phyloP scores from a whole-genome alignment of 2,797 vertebrate genomes.

The Rhabdophis nuchalis region DNA sequence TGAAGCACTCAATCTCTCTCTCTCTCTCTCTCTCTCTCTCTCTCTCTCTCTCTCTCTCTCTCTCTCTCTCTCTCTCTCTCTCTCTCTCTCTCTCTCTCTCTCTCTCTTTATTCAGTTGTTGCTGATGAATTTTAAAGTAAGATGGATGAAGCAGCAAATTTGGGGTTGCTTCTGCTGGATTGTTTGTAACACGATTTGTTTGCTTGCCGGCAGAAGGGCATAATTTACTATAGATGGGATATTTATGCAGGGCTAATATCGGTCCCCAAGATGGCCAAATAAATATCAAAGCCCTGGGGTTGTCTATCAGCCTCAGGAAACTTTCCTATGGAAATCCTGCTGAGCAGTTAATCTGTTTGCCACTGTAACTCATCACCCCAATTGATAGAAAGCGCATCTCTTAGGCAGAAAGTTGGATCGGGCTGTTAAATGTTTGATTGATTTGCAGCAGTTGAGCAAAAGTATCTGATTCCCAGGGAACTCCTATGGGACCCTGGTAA shows the following conservation, averaged over 20 bases:
- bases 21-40: conserved; percentile 9
- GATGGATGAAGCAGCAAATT: conserved; percentile 1
- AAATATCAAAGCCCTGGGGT: background rate
- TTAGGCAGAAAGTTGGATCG: background rate
- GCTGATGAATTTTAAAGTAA: conserved; percentile 8
- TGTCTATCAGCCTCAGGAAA: background rate
- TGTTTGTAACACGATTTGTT: background rate
- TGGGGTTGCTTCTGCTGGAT: background rate
- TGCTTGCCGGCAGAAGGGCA: background rate
- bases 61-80: background rate
- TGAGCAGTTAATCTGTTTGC: background rate
- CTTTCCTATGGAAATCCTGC: background rate
- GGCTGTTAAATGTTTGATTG: background rate
- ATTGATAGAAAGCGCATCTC: background rate
- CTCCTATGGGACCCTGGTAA: background rate
- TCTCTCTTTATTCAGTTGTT: background rate
- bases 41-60: conserved; percentile 15
- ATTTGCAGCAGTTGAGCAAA: background rate
- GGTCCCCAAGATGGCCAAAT: background rate
- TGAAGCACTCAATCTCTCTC: conserved; percentile 32
- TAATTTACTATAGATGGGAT: background rate
- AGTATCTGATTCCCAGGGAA: background rate
- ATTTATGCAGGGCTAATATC: background rate
- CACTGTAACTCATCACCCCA: background rate
- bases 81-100: conserved; percentile 9